Evolutionary conservation across 2,113 vertebrate species (phyloP), one percentile per base, ranked within the genome.

Genomic region (Silurus glanis): DNA sequence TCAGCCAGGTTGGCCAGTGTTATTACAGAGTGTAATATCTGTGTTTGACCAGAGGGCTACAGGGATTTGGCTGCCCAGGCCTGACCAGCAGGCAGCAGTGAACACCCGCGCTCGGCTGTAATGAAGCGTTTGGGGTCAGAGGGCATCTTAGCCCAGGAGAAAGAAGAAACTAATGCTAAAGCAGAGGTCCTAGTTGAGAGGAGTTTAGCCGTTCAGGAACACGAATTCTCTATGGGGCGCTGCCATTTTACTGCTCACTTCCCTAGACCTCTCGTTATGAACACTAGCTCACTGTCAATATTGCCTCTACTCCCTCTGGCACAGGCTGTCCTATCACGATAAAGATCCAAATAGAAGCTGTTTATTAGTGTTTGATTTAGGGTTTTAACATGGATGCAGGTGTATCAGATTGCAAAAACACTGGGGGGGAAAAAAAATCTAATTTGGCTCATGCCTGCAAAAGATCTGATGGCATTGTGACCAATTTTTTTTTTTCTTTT

Each of bases 21-120:
- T 95, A 92, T 93, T 92, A 94, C 94, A 95, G 95, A 95, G 89
- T 92, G 91, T 91, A 95, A 94, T 94, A 96, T 94, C 93, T 93
- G 83, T 93, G 93, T 95, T 93, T 95, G 94, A 95, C 91, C 92
- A 96, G 93, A 89, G 92, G 91, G 93, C 93, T 94, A 92, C 83
- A 92, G 90, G 91, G 92, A 96, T 94, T 95, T 94, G 88, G 86
- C 91, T 91, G 93, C 93, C 91, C 92, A 93, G 91, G 92, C 80
- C 87, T 87, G 83, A 88, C 84, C 87, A 45, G 9, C 69, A 90
- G 79, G 87, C 85, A 88, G 94, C 92, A 92, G 93, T 94, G 94
- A 95, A 95, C 94, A 95, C 93, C 91, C 90, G 92, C 85, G 84
- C 86, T 81, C 66, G 14, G 84, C 91, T 92, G 91, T 95, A 95